Percentiles rank a stretch among this genome's conserved stretches.
Evolutionary conservation across 2,797 vertebrate species (phyloP).

Genomic region (Aldrovandia affinis): DNA sequence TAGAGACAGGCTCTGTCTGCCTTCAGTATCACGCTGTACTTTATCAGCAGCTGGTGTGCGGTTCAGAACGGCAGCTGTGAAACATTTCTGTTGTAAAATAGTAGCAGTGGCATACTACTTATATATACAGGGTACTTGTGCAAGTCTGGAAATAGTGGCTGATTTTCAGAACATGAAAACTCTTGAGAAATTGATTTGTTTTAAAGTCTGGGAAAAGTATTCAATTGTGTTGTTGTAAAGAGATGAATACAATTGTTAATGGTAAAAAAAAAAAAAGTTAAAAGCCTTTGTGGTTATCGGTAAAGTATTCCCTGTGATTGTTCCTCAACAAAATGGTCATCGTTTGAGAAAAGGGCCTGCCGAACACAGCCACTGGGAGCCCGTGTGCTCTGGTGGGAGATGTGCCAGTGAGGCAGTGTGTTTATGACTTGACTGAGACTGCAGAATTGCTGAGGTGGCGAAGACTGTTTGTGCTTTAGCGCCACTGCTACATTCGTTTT

Average conservation of each 20-base stretch:
- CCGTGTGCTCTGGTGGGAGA: too few species aligned
- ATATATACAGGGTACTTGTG: neutral
- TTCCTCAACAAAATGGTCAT: neutral
- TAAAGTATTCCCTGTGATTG: neutral
- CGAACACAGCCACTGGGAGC: too few species aligned
- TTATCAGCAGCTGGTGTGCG: neutral
- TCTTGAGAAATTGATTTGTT: too few species aligned
- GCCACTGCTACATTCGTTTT: too few species aligned
- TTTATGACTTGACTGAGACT: neutral
- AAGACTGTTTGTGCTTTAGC: too few species aligned
- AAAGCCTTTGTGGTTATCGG: neutral
- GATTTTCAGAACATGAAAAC: too few species aligned
- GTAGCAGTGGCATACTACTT: neutral
- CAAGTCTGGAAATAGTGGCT: neutral
- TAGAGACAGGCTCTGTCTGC: neutral
- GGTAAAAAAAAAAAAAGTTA: neutral
- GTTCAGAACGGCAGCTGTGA: slow-evolving; percentile 19
- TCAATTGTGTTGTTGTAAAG: neutral
- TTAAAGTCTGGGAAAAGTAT: neutral
- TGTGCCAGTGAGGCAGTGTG: neutral
- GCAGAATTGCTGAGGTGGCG: too few species aligned
- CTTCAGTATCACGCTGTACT: neutral
- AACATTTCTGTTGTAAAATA: neutral
- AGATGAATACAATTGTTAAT: neutral
- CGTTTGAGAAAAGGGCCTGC: neutral